phyloP scores from a whole-genome alignment of 2,888 invertebrate genomes.

The Idaea straminata region DNA sequence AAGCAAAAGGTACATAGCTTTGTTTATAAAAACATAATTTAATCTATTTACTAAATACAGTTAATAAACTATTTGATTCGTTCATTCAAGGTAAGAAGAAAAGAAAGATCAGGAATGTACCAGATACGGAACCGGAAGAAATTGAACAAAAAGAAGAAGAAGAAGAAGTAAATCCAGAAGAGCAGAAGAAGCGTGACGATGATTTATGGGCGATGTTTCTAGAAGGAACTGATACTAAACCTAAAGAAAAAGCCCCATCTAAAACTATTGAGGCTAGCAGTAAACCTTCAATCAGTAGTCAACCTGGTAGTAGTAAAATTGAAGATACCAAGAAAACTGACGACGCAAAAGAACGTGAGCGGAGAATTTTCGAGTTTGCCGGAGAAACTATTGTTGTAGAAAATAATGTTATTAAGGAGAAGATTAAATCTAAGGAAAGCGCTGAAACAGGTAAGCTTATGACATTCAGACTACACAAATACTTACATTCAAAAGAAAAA shows the following conservation, averaged over 20 bases:
- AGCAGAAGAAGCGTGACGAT: slow-evolving; percentile 86
- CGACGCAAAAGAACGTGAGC: slow-evolving; percentile 78
- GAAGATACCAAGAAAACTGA: slow-evolving; percentile 38
- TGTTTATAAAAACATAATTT: too few relatives aligned
- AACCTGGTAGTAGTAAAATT: slow-evolving; percentile 11
- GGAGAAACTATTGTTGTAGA: slow-evolving; percentile 87
- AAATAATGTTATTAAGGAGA: slow-evolving; percentile 65
- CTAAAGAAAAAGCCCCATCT: slow-evolving; percentile 32
- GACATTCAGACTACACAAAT: slow-evolving; percentile 1
- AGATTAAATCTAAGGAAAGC: slow-evolving; percentile 54
- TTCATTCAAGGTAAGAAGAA: slow-evolving; percentile 36
- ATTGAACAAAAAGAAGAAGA: slow-evolving; percentile 30
- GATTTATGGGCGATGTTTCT: slow-evolving; percentile 90
- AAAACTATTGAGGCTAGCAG: slow-evolving; percentile 22
- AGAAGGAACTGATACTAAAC: slow-evolving; percentile 82
- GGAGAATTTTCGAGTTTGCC: slow-evolving; percentile 90
- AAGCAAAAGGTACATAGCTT: slow-evolving; percentile 34
- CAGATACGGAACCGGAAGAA: slow-evolving; percentile 39
- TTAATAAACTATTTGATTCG: slow-evolving; percentile 5
- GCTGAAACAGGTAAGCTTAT: slow-evolving; percentile 47
- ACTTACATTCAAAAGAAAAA: too few relatives aligned
- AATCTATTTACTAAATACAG: too few relatives aligned
- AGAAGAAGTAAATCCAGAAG: slow-evolving; percentile 73
- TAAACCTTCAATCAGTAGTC: slow-evolving; percentile 21
- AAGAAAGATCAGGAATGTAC: slow-evolving; percentile 35